Conservation (phyloP, 2,113 vertebrate species). For the Haplochromis burtoni region DNA sequence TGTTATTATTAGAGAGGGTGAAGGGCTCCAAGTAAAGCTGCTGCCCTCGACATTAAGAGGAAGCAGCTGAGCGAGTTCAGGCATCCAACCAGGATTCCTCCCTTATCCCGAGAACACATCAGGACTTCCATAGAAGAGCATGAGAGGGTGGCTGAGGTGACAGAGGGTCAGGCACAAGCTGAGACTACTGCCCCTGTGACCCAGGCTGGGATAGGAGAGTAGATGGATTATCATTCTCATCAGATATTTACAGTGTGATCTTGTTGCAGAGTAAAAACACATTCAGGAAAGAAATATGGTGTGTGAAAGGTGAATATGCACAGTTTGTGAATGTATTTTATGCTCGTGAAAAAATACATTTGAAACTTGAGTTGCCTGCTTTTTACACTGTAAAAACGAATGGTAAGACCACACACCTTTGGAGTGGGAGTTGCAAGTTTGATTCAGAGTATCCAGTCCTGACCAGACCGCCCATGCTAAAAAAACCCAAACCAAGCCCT, state of each 20-base stretch:
- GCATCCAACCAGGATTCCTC: neutral
- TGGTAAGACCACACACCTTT: neutral
- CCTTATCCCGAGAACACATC: neutral
- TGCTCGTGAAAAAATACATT: neutral
- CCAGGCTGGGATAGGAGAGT: neutral
- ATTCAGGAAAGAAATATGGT: neutral
- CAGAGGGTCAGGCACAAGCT: neutral
- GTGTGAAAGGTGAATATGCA: neutral
- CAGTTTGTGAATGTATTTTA: neutral
- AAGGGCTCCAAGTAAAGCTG: neutral
- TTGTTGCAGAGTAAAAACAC: neutral
- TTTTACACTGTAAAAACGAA: neutral
- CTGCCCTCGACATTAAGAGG: neutral
- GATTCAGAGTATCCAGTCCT: neutral
- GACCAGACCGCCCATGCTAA: neutral
- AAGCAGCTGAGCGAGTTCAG: neutral
- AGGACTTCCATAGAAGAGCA: neutral
- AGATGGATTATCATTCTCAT: fast-evolving
- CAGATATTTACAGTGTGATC: neutral
- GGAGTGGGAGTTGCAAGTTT: neutral
- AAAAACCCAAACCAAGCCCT: fast-evolving
- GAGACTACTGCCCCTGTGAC: neutral
- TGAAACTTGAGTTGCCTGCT: neutral
- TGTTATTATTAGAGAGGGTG: neutral
- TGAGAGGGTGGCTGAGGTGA: neutral